Percentiles rank a stretch among this genome's conserved stretches.
Evolutionary conservation across 1,140 invertebrate species (phyloP).

Genomic region (Heliconius congener): DNA sequence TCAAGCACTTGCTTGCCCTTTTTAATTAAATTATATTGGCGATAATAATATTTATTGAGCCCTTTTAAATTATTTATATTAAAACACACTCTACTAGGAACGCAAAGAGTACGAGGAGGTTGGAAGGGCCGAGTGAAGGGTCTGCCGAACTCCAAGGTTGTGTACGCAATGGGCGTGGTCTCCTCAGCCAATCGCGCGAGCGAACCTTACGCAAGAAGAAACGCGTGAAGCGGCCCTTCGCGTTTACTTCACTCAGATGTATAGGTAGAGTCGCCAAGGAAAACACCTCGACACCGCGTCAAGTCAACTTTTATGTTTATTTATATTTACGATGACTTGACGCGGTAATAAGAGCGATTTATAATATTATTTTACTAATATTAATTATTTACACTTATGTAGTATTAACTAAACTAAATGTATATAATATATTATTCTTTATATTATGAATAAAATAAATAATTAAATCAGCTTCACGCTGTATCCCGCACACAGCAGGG

Average conservation of each 20-base stretch:
- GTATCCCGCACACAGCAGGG: too few species aligned
- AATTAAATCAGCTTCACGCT: too few species aligned
- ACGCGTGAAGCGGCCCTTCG: constrained; percentile 56
- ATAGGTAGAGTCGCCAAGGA: background rate
- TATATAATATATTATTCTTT: too few species aligned
- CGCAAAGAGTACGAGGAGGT: constrained; percentile 62
- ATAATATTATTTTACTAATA: background rate
- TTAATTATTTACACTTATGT: background rate
- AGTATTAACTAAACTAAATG: background rate
- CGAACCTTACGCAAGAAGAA: constrained; percentile 67
- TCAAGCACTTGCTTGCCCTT: background rate
- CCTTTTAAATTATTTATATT: constrained; percentile 81
- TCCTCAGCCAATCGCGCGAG: constrained; percentile 63
- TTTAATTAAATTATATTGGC: constrained; percentile 22
- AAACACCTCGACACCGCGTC: background rate
- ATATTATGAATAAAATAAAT: too few species aligned
- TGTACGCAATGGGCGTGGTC: constrained; percentile 75
- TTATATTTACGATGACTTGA: too few species aligned
- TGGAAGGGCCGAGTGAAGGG: constrained; percentile 68
- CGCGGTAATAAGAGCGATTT: too few species aligned
- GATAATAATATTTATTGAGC: constrained; percentile 56
- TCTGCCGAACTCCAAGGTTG: constrained; percentile 70
- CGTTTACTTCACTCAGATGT: background rate
- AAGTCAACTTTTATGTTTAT: background rate
- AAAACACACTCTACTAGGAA: constrained; percentile 76